These are phyloP conservation scores for Thunnus albacares DNA, from an alignment of 2,797 vertebrate genomes.

Conservation along the genomic window DNA sequence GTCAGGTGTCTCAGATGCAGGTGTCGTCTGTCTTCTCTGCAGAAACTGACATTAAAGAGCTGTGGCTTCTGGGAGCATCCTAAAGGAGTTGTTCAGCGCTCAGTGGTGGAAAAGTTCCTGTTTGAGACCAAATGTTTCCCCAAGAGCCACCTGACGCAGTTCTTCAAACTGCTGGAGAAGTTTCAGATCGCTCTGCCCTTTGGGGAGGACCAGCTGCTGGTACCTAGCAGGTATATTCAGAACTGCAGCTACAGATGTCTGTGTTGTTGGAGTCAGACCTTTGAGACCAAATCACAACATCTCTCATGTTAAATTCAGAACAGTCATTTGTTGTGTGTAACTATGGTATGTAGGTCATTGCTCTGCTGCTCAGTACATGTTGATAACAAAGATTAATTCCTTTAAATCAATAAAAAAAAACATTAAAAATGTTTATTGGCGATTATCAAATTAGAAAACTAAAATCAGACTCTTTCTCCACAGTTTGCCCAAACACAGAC, in stretches of 20 bases:
- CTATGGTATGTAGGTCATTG: too few species aligned
- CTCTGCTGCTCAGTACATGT: background rate
- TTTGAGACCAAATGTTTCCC: conserved; percentile 92
- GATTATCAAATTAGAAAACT: too few species aligned
- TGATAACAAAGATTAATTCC: background rate
- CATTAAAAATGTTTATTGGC: too few species aligned
- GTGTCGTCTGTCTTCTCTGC: conserved; percentile 33
- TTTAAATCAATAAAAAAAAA: background rate
- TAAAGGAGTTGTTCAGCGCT: conserved; percentile 91
- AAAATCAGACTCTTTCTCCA: background rate
- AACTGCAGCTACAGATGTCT: background rate
- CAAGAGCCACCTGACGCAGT: conserved; percentile 89
- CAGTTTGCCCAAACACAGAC: conserved; percentile 93
- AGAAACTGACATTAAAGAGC: conserved; percentile 91
- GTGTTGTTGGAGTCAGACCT: background rate
- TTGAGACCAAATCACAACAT: background rate
- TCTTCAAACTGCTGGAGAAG: conserved; percentile 96
- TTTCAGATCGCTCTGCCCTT: conserved; percentile 96
- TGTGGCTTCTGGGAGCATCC: conserved; percentile 86
- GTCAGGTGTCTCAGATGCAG: background rate
- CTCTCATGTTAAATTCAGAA: background rate
- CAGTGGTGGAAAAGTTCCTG: conserved; percentile 90
- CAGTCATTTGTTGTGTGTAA: background rate
- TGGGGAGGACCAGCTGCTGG: conserved; percentile 92
- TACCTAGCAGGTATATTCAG: conserved; percentile 92